Evolutionary conservation across 2,113 vertebrate genomes (phyloP).

Genomic region (Drymodes brunneopygia): DNA sequence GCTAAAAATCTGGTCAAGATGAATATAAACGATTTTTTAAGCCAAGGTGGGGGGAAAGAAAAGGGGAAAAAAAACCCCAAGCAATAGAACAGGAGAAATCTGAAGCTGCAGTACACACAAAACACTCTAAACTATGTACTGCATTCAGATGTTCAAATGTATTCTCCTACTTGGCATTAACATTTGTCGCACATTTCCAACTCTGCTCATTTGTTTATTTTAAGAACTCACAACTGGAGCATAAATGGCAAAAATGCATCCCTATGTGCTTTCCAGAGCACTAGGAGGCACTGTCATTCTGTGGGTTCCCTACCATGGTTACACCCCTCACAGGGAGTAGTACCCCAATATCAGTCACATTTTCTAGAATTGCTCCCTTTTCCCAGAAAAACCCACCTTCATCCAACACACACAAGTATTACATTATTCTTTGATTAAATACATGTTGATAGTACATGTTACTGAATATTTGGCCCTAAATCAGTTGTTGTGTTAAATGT

Average conservation of each 20-base stretch:
- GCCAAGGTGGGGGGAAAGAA: not conserved
- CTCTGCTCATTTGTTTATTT: not conserved
- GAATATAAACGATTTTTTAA: not conserved
- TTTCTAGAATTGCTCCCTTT: not conserved
- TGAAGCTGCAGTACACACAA: not conserved
- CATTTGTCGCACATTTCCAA: not conserved
- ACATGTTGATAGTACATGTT: not conserved
- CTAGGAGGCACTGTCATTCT: conserved; percentile 46
- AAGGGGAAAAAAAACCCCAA: accelerated
- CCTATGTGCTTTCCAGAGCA: not conserved
- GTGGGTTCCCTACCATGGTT: not conserved
- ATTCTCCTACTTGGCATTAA: not conserved
- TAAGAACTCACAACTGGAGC: not conserved
- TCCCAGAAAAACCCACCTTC: not conserved
- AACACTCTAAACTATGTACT: not conserved
- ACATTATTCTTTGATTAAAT: not conserved
- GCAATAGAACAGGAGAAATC: not conserved
- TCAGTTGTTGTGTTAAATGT: not conserved
- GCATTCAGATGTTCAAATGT: not conserved
- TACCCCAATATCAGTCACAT: not conserved
- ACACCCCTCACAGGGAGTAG: not conserved
- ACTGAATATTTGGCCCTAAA: not conserved
- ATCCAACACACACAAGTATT: not conserved
- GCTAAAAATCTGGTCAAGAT: not conserved
- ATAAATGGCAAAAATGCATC: not conserved